A percentile compares a stretch with the other conserved stretches of the same genome.
phyloP scores from a whole-genome alignment of 2,797 vertebrate species.

The Peromyscus melanophrys region DNA sequence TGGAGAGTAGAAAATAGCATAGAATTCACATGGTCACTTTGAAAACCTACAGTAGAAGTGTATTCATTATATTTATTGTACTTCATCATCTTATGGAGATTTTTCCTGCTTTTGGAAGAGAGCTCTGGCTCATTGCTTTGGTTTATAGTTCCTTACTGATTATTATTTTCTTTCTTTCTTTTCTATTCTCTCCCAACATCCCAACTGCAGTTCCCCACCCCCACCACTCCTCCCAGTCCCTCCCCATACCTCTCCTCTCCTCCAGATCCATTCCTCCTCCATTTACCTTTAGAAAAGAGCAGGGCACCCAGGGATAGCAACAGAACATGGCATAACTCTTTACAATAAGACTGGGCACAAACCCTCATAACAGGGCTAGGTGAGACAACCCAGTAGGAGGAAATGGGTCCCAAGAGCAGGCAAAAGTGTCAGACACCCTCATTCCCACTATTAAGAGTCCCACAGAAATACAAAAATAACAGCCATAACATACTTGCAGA shows the following conservation, averaged over 20 bases:
- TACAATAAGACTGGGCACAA: not conserved
- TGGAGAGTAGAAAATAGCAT: not conserved
- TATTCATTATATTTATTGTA: not conserved
- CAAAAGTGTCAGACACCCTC: not conserved
- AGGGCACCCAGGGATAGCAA: not conserved
- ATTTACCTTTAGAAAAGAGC: not conserved
- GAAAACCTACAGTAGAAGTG: not conserved
- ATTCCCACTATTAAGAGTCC: not conserved
- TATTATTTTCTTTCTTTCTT: not conserved
- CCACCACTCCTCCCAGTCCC: not conserved
- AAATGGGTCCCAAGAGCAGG: not conserved
- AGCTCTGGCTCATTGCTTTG: not conserved
- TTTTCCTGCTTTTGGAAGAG: not conserved
- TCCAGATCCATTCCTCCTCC: not conserved
- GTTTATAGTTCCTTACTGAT: not conserved
- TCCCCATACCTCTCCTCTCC: not conserved
- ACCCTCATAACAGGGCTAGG: not conserved
- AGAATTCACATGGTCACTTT: not conserved
- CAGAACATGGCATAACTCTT: not conserved
- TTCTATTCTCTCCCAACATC: not conserved
- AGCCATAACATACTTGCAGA: not conserved
- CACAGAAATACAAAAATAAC: not conserved
- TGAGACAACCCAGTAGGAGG: not conserved
- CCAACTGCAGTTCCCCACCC: not conserved
- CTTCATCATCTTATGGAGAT: not conserved